These are phyloP conservation scores for Bombus terrestris DNA, from an alignment of 1,140 invertebrate genomes.

Conservation along the genomic window DNA sequence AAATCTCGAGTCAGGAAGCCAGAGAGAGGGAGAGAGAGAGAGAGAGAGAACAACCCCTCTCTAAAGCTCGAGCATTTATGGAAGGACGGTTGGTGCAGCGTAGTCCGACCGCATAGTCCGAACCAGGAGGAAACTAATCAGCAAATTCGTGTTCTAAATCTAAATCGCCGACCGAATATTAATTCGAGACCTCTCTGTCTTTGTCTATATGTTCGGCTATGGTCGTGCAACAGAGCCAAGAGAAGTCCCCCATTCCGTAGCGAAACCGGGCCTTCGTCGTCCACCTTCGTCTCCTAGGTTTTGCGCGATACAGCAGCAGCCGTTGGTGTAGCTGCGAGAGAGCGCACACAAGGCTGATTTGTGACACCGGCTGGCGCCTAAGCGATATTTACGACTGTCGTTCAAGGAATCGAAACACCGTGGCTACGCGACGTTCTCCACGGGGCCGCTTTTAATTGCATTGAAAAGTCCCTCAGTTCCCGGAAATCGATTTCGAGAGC, in stretches of 20 bases:
- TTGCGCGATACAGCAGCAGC: conserved; percentile 65
- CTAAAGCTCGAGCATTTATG: conserved; percentile 44
- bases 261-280: conserved; percentile 28
- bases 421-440: neutral
- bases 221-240: neutral
- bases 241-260: neutral
- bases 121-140: conserved; percentile 66
- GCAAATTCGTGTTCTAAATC: conserved; percentile 74
- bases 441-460: conserved; percentile 50
- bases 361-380: conserved; percentile 64
- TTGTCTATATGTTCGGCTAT: neutral
- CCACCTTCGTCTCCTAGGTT: conserved; percentile 56
- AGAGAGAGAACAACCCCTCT: neutral
- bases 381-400: conserved; percentile 68
- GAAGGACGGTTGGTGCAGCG: conserved; percentile 52
- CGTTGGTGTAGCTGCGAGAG: conserved; percentile 51
- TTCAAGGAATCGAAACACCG: conserved; percentile 64
- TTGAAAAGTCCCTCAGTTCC: conserved; percentile 27
- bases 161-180: conserved; percentile 73
- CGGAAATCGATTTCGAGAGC: conserved; percentile 38
- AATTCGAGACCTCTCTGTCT: conserved; percentile 57
- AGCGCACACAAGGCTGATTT: conserved; percentile 58
- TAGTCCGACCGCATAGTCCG: conserved; percentile 49
- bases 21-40: neutral
- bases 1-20: conserved; percentile 60